Evolutionary conservation across 1,140 invertebrate genomes (phyloP).

Genomic region (Heterodera carotae): DNA sequence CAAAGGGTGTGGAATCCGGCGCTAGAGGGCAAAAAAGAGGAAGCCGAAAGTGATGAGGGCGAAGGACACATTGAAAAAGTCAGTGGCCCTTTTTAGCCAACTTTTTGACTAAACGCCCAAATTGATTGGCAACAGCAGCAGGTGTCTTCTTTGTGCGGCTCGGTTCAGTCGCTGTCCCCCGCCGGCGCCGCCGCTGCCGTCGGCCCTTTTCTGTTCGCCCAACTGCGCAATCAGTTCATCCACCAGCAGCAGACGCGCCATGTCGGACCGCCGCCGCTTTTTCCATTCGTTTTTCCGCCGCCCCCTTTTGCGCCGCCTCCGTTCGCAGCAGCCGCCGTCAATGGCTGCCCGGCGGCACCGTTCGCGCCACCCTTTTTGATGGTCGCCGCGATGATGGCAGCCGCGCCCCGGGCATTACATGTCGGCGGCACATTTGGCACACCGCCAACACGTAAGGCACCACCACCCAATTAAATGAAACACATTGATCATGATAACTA

Average conservation of each 20-base stretch:
- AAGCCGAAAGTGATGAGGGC: background rate
- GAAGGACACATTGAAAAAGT: too few species aligned
- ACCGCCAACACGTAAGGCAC: background rate
- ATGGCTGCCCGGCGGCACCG: background rate
- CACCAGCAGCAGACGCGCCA: background rate
- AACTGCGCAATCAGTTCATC: background rate
- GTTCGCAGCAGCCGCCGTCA: background rate
- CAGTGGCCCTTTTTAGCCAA: too few species aligned
- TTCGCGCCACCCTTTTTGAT: background rate
- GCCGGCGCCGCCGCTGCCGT: background rate
- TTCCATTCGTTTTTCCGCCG: background rate
- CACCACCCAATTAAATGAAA: background rate
- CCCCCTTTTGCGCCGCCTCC: background rate
- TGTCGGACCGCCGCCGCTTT: background rate
- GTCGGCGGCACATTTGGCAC: background rate
- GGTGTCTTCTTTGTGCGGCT: background rate
- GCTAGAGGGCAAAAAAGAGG: background rate
- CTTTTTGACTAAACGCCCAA: too few species aligned
- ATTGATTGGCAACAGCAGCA: too few species aligned
- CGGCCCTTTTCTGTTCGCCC: conserved; percentile 2
- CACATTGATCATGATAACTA: too few species aligned
- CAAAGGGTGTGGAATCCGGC: background rate
- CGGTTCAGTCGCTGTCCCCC: background rate
- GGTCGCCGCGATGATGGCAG: background rate
- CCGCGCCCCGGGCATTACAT: background rate